Percentiles rank a stretch among this genome's conserved stretches.
Conservation (phyloP, 2,113 vertebrate species). For the Orycteropus afer region DNA sequence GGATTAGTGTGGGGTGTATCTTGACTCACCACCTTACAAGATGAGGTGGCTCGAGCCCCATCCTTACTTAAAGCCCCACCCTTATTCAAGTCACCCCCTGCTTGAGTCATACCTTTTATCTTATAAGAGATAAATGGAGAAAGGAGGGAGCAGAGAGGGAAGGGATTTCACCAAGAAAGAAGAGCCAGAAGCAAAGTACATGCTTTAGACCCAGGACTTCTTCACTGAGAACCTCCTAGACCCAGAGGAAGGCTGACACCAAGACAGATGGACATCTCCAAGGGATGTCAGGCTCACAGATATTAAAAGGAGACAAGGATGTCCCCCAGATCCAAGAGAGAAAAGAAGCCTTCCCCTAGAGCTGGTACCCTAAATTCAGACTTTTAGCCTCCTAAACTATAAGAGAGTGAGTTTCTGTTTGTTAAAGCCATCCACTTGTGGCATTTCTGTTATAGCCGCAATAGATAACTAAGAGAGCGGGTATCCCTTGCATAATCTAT, state of each 20-base stretch:
- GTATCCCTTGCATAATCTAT: slow-evolving; percentile 29
- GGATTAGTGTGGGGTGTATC: no score
- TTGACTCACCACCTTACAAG: no score
- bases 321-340: not conserved
- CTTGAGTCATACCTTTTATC: not conserved
- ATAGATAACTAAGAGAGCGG: not conserved
- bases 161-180: not conserved
- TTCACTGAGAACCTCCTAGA: not conserved
- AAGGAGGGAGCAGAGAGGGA: no score
- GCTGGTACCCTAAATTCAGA: not conserved
- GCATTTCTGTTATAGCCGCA: not conserved
- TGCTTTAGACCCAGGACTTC: not conserved
- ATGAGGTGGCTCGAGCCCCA: no score
- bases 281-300: not conserved
- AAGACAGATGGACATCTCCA: not conserved
- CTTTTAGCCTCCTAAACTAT: not conserved
- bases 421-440: not conserved
- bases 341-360: not conserved
- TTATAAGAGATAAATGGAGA: not conserved
- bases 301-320: not conserved
- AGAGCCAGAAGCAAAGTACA: not conserved
- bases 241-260: not conserved
- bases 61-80: no score
- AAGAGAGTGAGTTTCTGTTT: not conserved
- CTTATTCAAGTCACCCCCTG: no score